Evolutionary conservation across 1,140 invertebrate genomes (phyloP), one percentile per base, ranked within the genome.

Genomic region (Harpegnathos saltator): DNA sequence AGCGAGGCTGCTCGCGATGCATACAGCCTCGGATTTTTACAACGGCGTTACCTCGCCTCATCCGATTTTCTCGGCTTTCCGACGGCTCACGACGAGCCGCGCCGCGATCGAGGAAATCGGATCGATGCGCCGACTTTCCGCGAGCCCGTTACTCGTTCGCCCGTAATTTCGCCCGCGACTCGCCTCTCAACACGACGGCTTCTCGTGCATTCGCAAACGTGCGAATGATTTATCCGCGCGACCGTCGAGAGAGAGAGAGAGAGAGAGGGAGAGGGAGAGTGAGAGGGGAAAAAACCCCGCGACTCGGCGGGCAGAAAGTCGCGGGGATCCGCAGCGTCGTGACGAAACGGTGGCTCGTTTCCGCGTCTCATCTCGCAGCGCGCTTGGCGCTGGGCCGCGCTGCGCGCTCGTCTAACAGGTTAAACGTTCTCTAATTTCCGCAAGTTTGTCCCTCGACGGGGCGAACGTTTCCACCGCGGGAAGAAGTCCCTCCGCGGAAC

Each of bases 351-450:
- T n/a, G 63, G 56, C 69, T 62, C 75, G 63, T 52, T 50, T 26
- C 52, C 50, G 5, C 29, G 29, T 59, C 26, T 58, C 63, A 58
- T 29, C 75, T 78, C 75, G 50, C 22, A 63, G 44, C 22, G 11
- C 15, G 50, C 50, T 33, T n/a, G n/a, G n/a, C n/a, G n/a, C n/a
- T n/a, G n/a, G n/a, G n/a, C n/a, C n/a, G 29, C 29, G 29, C 29
- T 5, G 3, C 38, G 38, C 38, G 3, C 38, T 80, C 75, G 52
- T 59, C 75, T 80, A 80, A 80, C 65, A 71, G 52, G 75, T 80
- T 80, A 80, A 80, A 80, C 75, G 75, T 71, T 80, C 65, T 80
- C 75, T 80, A 80, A 80, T 80, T 80, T 80, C 75, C 54, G 75
- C 75, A 59, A 80, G 75, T 71, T 80, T 80, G 75, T 80, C 52